These are phyloP conservation scores for Sceloporus tristichus DNA, from an alignment of 2,113 vertebrate genomes.

Conservation along the genomic window DNA sequence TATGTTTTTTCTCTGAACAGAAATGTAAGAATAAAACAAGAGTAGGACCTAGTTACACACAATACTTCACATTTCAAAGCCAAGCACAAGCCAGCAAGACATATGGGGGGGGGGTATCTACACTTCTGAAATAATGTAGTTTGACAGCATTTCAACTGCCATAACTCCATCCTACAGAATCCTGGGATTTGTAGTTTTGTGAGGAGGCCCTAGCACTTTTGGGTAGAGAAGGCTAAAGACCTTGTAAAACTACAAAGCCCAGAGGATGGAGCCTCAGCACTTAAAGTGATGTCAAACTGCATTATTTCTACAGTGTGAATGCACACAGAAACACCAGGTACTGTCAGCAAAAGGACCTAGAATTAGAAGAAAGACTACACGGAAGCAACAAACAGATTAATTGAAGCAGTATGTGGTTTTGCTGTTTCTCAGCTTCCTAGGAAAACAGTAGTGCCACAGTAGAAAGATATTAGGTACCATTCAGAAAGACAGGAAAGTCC, in stretches of 20 bases:
- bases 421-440: background rate
- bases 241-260: too few species aligned
- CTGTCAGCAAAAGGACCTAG: background rate
- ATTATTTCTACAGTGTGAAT: too few species aligned
- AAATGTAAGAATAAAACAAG: background rate
- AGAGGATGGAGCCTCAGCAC: too few species aligned
- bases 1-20: background rate
- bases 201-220: too few species aligned
- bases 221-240: too few species aligned
- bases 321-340: background rate
- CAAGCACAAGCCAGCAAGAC: background rate
- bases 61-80: background rate
- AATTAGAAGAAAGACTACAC: background rate
- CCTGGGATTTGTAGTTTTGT: too few species aligned
- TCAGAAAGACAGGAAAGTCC: slow-evolving; percentile 7
- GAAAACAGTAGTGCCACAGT: background rate
- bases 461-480: background rate
- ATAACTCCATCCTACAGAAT: too few species aligned
- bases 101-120: too few species aligned
- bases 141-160: too few species aligned
- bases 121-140: too few species aligned
- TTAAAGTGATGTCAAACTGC: too few species aligned
- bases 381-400: background rate
- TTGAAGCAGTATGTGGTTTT: too few species aligned
- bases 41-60: background rate